Evolutionary conservation across 2,113 vertebrate species (phyloP), one percentile per base, ranked within the genome.

Genomic region (Sciurus niger): DNA sequence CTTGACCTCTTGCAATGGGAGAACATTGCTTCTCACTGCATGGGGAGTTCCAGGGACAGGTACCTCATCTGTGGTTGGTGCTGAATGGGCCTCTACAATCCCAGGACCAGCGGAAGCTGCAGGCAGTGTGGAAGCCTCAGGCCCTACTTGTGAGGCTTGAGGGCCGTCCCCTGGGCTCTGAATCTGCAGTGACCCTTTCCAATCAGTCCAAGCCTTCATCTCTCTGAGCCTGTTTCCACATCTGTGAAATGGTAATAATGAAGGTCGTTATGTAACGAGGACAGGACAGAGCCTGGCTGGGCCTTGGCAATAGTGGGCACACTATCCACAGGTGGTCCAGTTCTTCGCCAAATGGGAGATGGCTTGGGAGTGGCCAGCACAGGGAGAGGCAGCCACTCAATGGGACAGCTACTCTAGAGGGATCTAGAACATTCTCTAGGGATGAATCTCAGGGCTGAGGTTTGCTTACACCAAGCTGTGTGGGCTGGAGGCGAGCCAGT

Each of bases 1-100:
- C 0, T 98, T 11, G 97, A 98, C 96, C 65, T 98, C 53, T 95
- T 98, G 72, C 97, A 87, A 93, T 70, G 84, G 22, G 16, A 97
- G 72, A 98, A 98, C 34, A 1, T 24, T 0, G 0, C 0, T 0
- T 37, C 95, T 43, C 98, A 98, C 94, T 97, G 96, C 94, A 98
- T 98, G 0, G 55, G 90, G 97, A 63, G 0, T 58, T 58, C 55
- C 97, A 97, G 0, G 98, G 98, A 43, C 92, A 98, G 74, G 1
- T 51, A 53, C 98, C 98, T 63, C 11, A 6, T 4, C 0, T 98
- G 40, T 95, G 28, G 89, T 0, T 98, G 90, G 60, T 0, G 34
- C 53, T 98, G 32, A 96, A 1, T 93, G 92, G 96, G 77, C 84
- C 97, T 55, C 86, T 97, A 65, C 40, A 1, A 1, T 0, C 83